A percentile compares a stretch with the other conserved stretches of the same genome.
Evolutionary conservation across 2,888 invertebrate genomes (phyloP).

Genomic region (Erebia palarica): DNA sequence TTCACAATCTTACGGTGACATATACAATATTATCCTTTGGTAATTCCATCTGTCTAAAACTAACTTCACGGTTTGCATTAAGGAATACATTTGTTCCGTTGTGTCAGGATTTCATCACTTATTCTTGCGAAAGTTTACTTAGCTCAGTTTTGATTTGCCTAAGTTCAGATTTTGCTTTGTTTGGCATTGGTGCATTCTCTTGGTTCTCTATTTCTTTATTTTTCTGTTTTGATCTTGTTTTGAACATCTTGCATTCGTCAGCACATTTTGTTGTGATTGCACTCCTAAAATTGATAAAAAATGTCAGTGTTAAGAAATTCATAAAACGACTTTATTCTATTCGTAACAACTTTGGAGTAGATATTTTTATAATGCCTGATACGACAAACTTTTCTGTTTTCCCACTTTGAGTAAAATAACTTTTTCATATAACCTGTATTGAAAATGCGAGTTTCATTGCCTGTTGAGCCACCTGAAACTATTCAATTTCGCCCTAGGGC

Average conservation of each 20-base stretch:
- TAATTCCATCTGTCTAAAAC: neutral
- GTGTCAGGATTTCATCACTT: neutral
- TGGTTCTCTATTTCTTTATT: conserved; percentile 42
- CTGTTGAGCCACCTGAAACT: too few relatives aligned
- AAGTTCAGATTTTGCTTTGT: neutral
- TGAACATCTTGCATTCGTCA: conserved; percentile 84
- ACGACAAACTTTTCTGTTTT: neutral
- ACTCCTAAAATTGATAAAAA: conserved; percentile 58
- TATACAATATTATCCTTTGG: conserved; percentile 13
- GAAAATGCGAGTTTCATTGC: too few relatives aligned
- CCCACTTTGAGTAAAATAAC: too few relatives aligned
- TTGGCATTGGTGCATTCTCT: conserved; percentile 5
- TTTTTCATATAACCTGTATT: too few relatives aligned
- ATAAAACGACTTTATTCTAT: neutral
- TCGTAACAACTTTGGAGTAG: neutral
- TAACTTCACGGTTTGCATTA: neutral
- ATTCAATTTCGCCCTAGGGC: too few relatives aligned
- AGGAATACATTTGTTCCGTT: neutral
- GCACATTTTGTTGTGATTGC: conserved; percentile 85
- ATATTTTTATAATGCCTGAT: neutral
- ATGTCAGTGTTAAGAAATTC: too few relatives aligned
- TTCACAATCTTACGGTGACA: too few relatives aligned
- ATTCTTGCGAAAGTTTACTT: neutral
- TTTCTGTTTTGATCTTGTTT: conserved; percentile 63
- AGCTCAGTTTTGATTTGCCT: conserved; percentile 6